Evolutionary conservation across 2,888 invertebrate species (phyloP).

Genomic region (Dolichopus griseipennis): DNA sequence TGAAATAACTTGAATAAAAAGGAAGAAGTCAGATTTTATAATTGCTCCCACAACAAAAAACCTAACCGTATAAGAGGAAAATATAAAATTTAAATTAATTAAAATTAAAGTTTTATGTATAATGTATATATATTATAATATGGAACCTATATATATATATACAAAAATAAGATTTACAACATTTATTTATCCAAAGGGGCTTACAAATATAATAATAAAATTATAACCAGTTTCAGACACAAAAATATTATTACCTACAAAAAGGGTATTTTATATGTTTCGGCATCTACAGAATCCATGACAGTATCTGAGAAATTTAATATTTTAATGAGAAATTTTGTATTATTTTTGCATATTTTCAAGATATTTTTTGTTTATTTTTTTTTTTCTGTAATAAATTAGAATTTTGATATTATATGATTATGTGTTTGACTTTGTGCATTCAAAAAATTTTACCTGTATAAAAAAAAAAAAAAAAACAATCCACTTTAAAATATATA

Average conservation of each 20-base stretch:
- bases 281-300: not conserved
- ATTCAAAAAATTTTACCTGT: no score
- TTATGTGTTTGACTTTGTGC: not conserved
- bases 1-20: no score
- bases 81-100: not conserved
- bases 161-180: not conserved
- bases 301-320: not conserved
- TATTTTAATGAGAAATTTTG: not conserved
- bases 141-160: no score
- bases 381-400: not conserved
- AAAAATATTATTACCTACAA: not conserved
- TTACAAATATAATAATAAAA: not conserved
- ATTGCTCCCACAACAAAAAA: conserved; percentile 2
- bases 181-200: not conserved
- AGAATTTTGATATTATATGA: not conserved
- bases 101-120: not conserved
- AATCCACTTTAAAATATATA: no score
- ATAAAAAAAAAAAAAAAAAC: no score
- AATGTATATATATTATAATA: no score
- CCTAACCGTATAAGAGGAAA: not conserved
- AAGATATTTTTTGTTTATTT: no score
- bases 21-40: not conserved
- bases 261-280: not conserved
- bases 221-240: not conserved
- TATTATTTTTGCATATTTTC: not conserved